A percentile compares a stretch with the other conserved stretches of the same genome.
Conservation (phyloP, 2,888 invertebrate species). For the Ferrisia virgata region DNA sequence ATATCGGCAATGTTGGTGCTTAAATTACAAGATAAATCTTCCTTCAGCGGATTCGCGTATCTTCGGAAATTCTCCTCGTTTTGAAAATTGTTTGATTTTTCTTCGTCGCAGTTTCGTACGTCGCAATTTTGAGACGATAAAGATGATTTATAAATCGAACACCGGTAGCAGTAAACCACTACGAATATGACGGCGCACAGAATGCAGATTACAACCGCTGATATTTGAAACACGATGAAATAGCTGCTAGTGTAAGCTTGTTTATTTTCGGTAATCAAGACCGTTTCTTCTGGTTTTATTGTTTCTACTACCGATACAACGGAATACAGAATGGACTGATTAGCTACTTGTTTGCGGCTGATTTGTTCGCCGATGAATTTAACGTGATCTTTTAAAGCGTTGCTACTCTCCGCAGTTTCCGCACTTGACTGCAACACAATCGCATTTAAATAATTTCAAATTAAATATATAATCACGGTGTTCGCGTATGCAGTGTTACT, state of each 20-base stretch:
- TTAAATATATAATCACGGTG: too few relatives aligned
- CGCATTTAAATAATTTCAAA: not conserved
- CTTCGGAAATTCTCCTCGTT: conserved; percentile 85
- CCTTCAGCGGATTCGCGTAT: conserved; percentile 72
- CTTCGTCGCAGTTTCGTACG: conserved; percentile 66
- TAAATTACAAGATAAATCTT: conserved; percentile 48
- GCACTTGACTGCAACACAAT: conserved; percentile 49
- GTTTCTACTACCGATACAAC: conserved; percentile 65
- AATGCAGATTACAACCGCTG: not conserved
- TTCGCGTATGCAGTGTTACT: too few relatives aligned
- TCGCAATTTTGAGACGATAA: not conserved
- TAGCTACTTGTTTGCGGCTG: conserved; percentile 61
- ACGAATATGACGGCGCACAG: not conserved
- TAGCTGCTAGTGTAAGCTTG: conserved; percentile 31
- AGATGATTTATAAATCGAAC: not conserved
- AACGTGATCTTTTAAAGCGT: conserved; percentile 58
- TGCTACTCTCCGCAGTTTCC: not conserved
- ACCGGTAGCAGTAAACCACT: conserved; percentile 23
- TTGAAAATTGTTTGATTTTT: conserved; percentile 86
- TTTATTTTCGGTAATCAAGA: conserved; percentile 53
- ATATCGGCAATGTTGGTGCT: conserved; percentile 49
- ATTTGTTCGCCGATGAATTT: conserved; percentile 63
- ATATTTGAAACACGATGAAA: not conserved
- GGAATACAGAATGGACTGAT: conserved; percentile 57
- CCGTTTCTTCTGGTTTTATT: conserved; percentile 69